These are phyloP conservation scores for Natator depressus DNA, from an alignment of 2,113 vertebrate genomes.

Conservation along the genomic window DNA sequence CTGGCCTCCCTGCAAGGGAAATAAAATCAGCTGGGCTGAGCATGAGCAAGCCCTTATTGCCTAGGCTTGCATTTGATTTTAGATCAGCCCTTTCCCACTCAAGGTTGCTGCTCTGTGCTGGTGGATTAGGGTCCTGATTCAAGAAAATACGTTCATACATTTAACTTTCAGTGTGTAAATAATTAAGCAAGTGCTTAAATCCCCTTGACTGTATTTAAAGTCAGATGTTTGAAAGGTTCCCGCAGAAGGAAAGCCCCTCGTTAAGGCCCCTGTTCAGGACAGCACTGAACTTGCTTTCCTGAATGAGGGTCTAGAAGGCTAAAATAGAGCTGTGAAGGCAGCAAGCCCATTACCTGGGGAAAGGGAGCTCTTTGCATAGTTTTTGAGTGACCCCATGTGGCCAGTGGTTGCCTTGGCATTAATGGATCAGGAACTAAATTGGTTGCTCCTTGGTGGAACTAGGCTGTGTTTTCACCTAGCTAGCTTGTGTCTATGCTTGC, in stretches of 20 bases:
- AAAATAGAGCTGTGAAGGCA: not conserved
- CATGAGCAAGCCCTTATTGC: not conserved
- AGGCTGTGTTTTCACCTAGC: not conserved
- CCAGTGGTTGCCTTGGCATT: not conserved
- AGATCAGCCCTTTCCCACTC: fast-evolving
- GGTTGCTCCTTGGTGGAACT: not conserved
- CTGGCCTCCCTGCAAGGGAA: not conserved
- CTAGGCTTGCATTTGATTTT: not conserved
- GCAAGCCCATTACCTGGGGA: not conserved
- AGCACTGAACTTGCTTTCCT: not conserved
- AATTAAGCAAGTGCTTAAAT: not conserved
- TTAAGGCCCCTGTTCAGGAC: not conserved
- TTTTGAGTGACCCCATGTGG: constrained; percentile 58
- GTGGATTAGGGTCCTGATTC: not conserved
- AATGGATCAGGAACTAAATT: not conserved
- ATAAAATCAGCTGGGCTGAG: not conserved
- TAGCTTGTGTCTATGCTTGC: not conserved
- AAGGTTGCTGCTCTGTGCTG: not conserved
- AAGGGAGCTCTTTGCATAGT: not conserved
- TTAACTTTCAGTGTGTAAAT: not conserved
- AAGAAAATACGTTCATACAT: fast-evolving
- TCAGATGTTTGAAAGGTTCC: not conserved
- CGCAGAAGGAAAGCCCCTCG: not conserved
- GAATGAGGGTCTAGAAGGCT: not conserved
- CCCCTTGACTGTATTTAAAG: not conserved